phyloP scores from a whole-genome alignment of 2,113 vertebrate species.

The Percopsis transmontana region DNA sequence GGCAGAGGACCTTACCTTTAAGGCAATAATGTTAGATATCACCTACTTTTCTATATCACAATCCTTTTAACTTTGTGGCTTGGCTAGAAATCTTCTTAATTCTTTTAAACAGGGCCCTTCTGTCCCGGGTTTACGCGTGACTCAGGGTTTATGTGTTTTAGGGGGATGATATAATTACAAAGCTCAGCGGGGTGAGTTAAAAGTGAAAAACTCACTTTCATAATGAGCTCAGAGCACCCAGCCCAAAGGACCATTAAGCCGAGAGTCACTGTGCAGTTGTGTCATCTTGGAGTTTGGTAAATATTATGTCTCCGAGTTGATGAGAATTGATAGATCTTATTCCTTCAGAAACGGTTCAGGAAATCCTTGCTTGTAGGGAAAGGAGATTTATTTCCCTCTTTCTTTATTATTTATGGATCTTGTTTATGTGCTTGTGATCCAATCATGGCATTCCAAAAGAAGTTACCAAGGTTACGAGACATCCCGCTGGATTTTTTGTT shows the following conservation, averaged over 20 bases:
- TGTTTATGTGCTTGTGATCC: constrained; percentile 23
- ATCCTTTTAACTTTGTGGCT: neutral
- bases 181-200: constrained; percentile 10
- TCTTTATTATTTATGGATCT: constrained; percentile 39
- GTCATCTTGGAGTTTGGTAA: constrained; percentile 53
- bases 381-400: neutral
- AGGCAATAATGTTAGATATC: too few relatives aligned
- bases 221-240: constrained; percentile 39
- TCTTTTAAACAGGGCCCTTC: neutral
- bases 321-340: constrained; percentile 34
- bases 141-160: constrained; percentile 11
- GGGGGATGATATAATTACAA: constrained; percentile 41
- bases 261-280: constrained; percentile 41
- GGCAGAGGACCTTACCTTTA: too few relatives aligned
- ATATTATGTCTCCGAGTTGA: constrained; percentile 61
- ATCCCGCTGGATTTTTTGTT: constrained; percentile 12
- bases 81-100: neutral
- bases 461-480: constrained; percentile 15
- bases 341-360: neutral
- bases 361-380: constrained; percentile 19
- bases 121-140: constrained; percentile 15
- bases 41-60: neutral
- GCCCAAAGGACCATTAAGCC: constrained; percentile 28
- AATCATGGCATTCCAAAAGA: neutral
- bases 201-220: constrained; percentile 35